Conservation (phyloP, 1,140 invertebrate species). For the Lordiphosa collinella region DNA sequence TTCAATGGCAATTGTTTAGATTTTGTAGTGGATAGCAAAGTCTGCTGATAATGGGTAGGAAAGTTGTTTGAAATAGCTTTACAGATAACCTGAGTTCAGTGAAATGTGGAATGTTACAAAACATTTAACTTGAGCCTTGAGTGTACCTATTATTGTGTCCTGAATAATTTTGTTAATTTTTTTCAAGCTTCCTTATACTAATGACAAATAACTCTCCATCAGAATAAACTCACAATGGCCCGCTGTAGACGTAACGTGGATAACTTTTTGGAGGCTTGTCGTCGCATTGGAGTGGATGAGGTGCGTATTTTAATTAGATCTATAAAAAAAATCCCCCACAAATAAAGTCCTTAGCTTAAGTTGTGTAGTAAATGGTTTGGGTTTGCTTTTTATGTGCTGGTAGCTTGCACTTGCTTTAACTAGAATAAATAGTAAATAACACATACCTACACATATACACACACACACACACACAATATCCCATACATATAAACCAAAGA, state of each 20-base stretch:
- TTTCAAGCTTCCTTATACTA: constrained; percentile 4
- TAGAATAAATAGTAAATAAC: constrained; percentile 21
- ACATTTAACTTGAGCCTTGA: too few relatives aligned
- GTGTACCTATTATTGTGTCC: neutral
- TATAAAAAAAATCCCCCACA: neutral
- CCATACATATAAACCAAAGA: constrained; percentile 29
- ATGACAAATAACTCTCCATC: constrained; percentile 24
- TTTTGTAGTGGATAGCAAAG: too few relatives aligned
- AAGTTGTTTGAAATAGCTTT: too few relatives aligned
- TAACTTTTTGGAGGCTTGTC: constrained; percentile 96
- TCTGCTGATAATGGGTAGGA: too few relatives aligned
- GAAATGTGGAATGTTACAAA: too few relatives aligned
- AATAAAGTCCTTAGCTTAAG: constrained; percentile 7
- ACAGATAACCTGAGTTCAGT: too few relatives aligned
- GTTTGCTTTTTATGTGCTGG: constrained; percentile 12
- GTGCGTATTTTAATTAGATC: constrained; percentile 82
- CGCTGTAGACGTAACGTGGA: constrained; percentile 96
- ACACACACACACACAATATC: constrained; percentile 12
- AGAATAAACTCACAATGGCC: constrained; percentile 96
- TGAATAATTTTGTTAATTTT: neutral
- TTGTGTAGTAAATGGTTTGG: constrained; percentile 23
- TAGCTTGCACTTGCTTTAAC: neutral
- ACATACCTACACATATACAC: constrained; percentile 8
- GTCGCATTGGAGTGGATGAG: constrained; percentile 95
- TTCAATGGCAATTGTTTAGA: too few relatives aligned